Evolutionary conservation across 1,140 invertebrate species (phyloP).

Genomic region (Pachyrhynchus sulphureomaculatus): DNA sequence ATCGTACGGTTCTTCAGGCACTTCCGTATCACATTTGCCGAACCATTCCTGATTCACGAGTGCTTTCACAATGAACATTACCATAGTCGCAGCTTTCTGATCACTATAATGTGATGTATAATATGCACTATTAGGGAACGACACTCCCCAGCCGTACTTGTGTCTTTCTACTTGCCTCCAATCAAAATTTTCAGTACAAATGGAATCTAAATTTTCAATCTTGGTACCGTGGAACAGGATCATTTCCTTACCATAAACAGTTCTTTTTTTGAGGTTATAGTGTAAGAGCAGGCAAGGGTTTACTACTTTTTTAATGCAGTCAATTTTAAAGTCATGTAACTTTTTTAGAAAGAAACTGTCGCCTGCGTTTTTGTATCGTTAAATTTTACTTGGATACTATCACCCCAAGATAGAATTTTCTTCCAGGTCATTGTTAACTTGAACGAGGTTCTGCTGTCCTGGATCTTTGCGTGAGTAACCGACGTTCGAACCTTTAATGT

Average conservation of each 20-base stretch:
- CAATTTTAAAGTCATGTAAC: no score
- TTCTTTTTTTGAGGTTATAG: background rate
- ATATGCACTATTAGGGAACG: background rate
- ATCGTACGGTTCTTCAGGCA: constrained; percentile 11
- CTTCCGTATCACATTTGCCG: background rate
- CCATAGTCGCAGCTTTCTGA: background rate
- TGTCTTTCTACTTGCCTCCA: background rate
- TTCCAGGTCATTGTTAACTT: no score
- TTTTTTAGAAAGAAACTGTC: no score
- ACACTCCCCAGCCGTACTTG: constrained; percentile 6
- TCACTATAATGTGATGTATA: background rate
- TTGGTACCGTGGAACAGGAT: constrained; percentile 10
- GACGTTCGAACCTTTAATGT: no score
- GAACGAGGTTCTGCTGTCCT: no score
- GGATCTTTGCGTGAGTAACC: no score
- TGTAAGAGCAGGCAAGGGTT: background rate
- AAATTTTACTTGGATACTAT: no score
- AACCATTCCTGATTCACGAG: background rate
- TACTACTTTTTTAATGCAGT: background rate
- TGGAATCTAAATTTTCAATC: background rate
- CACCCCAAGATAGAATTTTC: no score
- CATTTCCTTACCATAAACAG: background rate
- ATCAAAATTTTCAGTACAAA: constrained; percentile 7
- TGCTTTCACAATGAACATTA: constrained; percentile 6
- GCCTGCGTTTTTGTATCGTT: no score